phyloP scores from a whole-genome alignment of 1,140 invertebrate species.

The Nomia melanderi region DNA sequence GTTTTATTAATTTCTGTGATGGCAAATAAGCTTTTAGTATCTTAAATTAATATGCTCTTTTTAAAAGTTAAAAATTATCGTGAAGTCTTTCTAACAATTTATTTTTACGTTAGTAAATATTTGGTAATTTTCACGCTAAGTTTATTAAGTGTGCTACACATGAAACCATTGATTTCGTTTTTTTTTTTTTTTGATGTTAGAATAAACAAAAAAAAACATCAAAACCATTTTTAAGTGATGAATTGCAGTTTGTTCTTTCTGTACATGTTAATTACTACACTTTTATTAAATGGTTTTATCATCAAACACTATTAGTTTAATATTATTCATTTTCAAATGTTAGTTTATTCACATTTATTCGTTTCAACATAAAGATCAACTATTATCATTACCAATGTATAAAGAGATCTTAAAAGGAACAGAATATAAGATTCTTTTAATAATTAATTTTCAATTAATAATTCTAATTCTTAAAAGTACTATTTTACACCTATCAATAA shows the following conservation, averaged over 20 bases:
- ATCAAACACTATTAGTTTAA: too few relatives aligned
- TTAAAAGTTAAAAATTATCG: slow-evolving; percentile 12
- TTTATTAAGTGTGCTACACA: not conserved
- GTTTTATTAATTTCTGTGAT: slow-evolving; percentile 31
- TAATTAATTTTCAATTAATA: too few relatives aligned
- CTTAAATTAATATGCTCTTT: slow-evolving; percentile 12
- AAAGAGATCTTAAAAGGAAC: not conserved
- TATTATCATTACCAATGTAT: too few relatives aligned
- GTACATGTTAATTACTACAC: too few relatives aligned
- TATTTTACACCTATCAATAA: not conserved
- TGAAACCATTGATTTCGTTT: not conserved
- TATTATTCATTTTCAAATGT: too few relatives aligned
- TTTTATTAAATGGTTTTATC: too few relatives aligned
- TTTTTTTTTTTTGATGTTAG: not conserved
- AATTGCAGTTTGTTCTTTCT: too few relatives aligned
- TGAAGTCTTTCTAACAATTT: slow-evolving; percentile 33
- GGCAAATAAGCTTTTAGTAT: slow-evolving; percentile 33
- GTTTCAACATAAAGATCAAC: too few relatives aligned
- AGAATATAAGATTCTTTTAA: not conserved
- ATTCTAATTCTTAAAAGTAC: too few relatives aligned
- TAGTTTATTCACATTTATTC: too few relatives aligned
- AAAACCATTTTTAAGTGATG: too few relatives aligned
- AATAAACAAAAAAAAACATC: not conserved
- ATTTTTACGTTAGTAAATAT: slow-evolving; percentile 47
- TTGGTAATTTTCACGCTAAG: slow-evolving; percentile 34